Evolutionary conservation across 2,113 vertebrate species (phyloP).

Genomic region (Polypterus senegalus): DNA sequence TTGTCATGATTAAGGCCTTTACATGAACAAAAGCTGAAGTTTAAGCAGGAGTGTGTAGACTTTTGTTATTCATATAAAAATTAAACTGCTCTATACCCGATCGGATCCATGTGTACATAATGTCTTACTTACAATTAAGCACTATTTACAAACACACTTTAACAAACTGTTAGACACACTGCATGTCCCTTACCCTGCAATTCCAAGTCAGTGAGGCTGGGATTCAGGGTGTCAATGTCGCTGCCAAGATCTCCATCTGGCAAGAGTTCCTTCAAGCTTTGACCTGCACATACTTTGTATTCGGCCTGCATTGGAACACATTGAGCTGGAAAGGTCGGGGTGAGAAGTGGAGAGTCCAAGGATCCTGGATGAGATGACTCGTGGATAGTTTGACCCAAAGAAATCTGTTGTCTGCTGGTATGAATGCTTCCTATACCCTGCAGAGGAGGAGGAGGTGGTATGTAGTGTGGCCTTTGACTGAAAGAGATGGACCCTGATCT

Average conservation of each 20-base stretch:
- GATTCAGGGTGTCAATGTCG: slow-evolving; percentile 80
- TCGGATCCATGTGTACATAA: no score
- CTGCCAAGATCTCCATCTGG: slow-evolving; percentile 67
- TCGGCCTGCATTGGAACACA: slow-evolving; percentile 43
- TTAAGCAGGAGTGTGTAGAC: no score
- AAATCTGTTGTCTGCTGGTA: slow-evolving; percentile 40
- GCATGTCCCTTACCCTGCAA: slow-evolving; percentile 56
- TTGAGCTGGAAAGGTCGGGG: slow-evolving; percentile 58
- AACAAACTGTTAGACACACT: no score
- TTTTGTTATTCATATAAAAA: no score
- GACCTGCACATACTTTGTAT: slow-evolving; percentile 33
- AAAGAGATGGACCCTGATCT: slow-evolving; percentile 34
- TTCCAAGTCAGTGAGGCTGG: slow-evolving; percentile 84
- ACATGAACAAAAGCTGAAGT: no score
- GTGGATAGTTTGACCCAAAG: slow-evolving; percentile 31
- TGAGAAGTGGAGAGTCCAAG: slow-evolving; percentile 51
- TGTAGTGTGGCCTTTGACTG: slow-evolving; percentile 29
- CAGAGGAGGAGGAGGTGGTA: slow-evolving; percentile 17
- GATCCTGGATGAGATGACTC: slow-evolving; percentile 29
- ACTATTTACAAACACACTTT: no score
- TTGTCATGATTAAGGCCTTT: no score
- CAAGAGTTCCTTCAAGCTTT: slow-evolving; percentile 60
- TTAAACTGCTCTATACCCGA: no score
- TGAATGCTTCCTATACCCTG: slow-evolving; percentile 51
- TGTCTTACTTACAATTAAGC: no score